These are phyloP conservation scores for Ephydatia muelleri DNA, from an alignment of 37 sponge, comb jelly and placozoan genomes.

Conservation along the genomic window DNA sequence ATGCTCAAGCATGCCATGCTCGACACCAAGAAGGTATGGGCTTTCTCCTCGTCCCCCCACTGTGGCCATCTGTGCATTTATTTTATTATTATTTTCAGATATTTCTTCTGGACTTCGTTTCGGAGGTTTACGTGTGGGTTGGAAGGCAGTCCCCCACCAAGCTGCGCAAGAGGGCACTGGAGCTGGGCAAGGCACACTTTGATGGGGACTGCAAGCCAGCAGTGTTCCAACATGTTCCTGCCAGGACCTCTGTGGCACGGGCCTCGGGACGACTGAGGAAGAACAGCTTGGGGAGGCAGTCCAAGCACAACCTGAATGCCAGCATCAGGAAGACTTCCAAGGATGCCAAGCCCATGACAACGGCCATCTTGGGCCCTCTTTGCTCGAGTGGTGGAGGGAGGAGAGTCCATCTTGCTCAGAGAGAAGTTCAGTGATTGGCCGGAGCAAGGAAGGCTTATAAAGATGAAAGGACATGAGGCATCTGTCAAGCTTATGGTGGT, in stretches of 20 bases:
- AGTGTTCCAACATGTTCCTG: not conserved
- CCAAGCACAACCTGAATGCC: constrained; percentile 26
- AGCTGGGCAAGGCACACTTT: constrained; percentile 79
- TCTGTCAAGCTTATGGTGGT: not conserved
- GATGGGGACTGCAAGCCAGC: constrained; percentile 55
- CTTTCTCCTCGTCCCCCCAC: too few species aligned
- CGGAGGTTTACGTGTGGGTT: constrained; percentile 93
- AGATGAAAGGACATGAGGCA: constrained; percentile 86
- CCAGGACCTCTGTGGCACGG: constrained; percentile 20
- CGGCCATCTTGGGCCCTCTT: constrained; percentile 76
- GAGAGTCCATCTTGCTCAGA: constrained; percentile 82
- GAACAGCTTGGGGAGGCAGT: not conserved
- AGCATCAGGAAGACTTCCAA: constrained; percentile 39
- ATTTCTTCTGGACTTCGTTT: constrained; percentile 82
- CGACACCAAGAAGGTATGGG: constrained; percentile 57
- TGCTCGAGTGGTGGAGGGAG: constrained; percentile 68
- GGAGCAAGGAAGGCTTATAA: constrained; percentile 89
- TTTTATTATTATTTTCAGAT: constrained; percentile 55
- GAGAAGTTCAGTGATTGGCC: constrained; percentile 99
- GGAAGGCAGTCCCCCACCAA: constrained; percentile 70
- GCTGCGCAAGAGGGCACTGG: constrained; percentile 65
- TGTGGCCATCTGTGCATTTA: too few species aligned
- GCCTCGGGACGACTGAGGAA: constrained; percentile 39
- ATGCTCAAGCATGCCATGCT: constrained; percentile 48
- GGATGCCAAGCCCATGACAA: not conserved